Evolutionary conservation across 30 jellyfish, hydroid and myxozoan genomes (phyloP).

Genomic region (Aurelia sp.): DNA sequence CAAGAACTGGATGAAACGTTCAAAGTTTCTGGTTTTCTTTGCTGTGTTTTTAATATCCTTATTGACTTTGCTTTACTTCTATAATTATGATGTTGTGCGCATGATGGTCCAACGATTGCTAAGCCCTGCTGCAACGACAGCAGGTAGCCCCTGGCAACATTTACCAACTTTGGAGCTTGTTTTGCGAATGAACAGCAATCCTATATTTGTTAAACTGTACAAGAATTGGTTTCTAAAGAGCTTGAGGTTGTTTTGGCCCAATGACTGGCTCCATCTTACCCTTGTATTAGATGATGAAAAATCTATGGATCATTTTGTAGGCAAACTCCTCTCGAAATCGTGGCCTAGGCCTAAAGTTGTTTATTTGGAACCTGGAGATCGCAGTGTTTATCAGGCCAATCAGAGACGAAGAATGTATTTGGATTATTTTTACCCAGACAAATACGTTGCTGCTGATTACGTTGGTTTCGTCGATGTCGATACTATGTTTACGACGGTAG

Average conservation of each 20-base stretch:
- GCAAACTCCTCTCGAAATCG: slow-evolving; percentile 22
- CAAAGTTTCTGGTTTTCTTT: not conserved
- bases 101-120: not conserved
- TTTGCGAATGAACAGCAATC: slow-evolving; percentile 47
- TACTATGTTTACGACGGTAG: slow-evolving; percentile 56
- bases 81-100: too few species aligned
- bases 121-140: not conserved
- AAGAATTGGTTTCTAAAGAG: slow-evolving; percentile 32
- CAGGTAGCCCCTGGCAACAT: slow-evolving; percentile 9
- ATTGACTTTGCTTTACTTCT: not conserved
- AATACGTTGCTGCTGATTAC: slow-evolving; percentile 47
- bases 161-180: slow-evolving; percentile 39
- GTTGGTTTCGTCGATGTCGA: slow-evolving; percentile 83
- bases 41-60: not conserved
- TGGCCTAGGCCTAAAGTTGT: slow-evolving; percentile 60
- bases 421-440: slow-evolving; percentile 52
- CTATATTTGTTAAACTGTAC: slow-evolving; percentile 31
- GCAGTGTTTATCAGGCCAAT: slow-evolving; percentile 11
- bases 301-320: slow-evolving; percentile 49
- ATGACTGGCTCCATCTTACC: slow-evolving; percentile 18
- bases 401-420: slow-evolving; percentile 54
- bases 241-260: slow-evolving; percentile 64
- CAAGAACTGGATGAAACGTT: not conserved
- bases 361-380: slow-evolving; percentile 44
- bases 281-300: slow-evolving; percentile 61